These are phyloP conservation scores for Phycodurus eques DNA, from an alignment of 2,113 vertebrate genomes.

Conservation along the genomic window DNA sequence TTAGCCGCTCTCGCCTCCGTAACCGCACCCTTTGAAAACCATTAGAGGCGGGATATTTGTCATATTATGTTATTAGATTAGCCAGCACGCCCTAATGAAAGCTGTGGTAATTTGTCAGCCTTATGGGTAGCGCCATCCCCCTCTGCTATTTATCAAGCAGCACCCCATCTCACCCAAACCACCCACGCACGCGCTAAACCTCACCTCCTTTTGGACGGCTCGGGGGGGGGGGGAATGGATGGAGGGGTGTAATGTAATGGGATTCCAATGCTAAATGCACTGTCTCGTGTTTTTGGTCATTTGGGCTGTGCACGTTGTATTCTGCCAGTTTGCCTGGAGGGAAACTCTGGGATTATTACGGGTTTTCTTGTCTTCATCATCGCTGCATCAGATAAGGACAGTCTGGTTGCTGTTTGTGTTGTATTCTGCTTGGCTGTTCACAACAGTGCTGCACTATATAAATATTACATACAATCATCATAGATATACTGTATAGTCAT, in stretches of 20 bases:
- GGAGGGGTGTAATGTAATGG: conserved; percentile 54
- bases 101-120: conserved; percentile 76
- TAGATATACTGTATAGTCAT: neutral
- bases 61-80: conserved; percentile 81
- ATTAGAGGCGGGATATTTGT: conserved; percentile 76
- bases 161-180: conserved; percentile 50
- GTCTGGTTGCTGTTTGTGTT: conserved; percentile 22
- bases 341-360: conserved; percentile 17
- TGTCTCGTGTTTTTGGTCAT: conserved; percentile 63
- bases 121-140: conserved; percentile 72
- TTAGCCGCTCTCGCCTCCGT: conserved; percentile 30
- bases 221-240: conserved; percentile 51
- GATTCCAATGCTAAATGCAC: conserved; percentile 72
- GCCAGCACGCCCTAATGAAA: conserved; percentile 75
- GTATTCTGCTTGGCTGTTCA: neutral
- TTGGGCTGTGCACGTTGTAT: conserved; percentile 57
- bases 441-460: neutral
- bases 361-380: neutral
- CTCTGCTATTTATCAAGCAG: conserved; percentile 70
- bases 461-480: neutral
- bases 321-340: conserved; percentile 57
- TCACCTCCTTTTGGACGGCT: conserved; percentile 49
- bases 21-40: conserved; percentile 70
- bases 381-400: conserved; percentile 30
- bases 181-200: conserved; percentile 44